phyloP scores from a whole-genome alignment of 2,888 invertebrate genomes.

The Hydrotaea diabolus region DNA sequence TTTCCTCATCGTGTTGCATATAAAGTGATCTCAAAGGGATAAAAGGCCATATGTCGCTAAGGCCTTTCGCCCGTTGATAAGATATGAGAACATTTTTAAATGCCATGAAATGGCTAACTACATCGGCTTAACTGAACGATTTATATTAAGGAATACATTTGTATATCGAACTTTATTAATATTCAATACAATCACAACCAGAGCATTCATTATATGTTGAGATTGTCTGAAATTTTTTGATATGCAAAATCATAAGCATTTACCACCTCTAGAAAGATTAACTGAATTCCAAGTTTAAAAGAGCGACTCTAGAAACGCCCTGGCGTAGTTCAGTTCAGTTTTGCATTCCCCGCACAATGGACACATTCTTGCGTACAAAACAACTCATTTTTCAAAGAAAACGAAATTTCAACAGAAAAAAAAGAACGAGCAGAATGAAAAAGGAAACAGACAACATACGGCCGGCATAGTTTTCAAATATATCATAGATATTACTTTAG shows the following conservation, averaged over 20 bases:
- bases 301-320: not conserved
- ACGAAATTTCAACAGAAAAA: conserved; percentile 22
- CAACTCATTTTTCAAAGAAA: conserved; percentile 51
- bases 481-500: conserved; percentile 65
- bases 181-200: too few relatives aligned
- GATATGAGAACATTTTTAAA: conserved; percentile 13
- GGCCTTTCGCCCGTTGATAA: not conserved
- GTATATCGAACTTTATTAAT: too few relatives aligned
- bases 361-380: conserved; percentile 41
- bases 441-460: not conserved
- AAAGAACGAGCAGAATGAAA: not conserved
- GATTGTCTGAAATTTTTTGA: too few relatives aligned
- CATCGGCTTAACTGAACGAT: too few relatives aligned
- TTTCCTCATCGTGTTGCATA: conserved; percentile 59
- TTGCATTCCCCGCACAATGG: not conserved
- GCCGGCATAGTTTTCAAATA: conserved; percentile 64
- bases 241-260: too few relatives aligned
- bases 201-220: too few relatives aligned
- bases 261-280: too few relatives aligned
- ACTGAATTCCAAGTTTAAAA: too few relatives aligned
- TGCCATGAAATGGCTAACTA: not conserved
- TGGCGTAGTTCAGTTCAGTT: not conserved
- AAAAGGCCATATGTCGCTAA: conserved; percentile 23
- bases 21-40: conserved; percentile 29
- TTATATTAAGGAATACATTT: too few relatives aligned